phyloP scores from a whole-genome alignment of 2,888 invertebrate genomes.

The Colletes collaris region DNA sequence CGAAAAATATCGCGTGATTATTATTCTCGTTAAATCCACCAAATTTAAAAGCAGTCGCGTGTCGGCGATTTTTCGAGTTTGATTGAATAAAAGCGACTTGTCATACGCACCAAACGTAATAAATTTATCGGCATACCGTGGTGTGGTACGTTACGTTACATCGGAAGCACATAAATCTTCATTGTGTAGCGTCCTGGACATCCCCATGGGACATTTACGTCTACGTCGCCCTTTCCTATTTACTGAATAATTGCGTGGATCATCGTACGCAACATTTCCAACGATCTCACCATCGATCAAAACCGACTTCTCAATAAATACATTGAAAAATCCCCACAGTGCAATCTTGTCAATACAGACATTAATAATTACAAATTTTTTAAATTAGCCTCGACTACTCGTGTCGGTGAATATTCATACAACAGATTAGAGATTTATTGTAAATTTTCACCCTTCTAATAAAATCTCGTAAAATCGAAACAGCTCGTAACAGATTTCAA shows the following conservation, averaged over 20 bases:
- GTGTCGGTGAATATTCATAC: too few relatives aligned
- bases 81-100: conserved; percentile 1
- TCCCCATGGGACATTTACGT: conserved; percentile 60
- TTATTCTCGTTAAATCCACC: too few relatives aligned
- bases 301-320: conserved; percentile 24
- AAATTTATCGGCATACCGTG: conserved; percentile 60
- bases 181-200: conserved; percentile 57
- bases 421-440: too few relatives aligned
- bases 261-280: conserved; percentile 24
- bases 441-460: too few relatives aligned
- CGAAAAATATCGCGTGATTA: too few relatives aligned
- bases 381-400: too few relatives aligned
- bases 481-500: too few relatives aligned
- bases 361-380: too few relatives aligned
- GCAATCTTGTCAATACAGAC: too few relatives aligned
- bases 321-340: not conserved
- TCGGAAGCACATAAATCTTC: conserved; percentile 69
- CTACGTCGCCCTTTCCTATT: conserved; percentile 41
- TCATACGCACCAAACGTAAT: conserved; percentile 3
- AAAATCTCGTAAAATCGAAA: too few relatives aligned
- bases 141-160: conserved; percentile 33
- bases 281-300: conserved; percentile 11
- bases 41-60: too few relatives aligned
- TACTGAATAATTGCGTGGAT: conserved; percentile 46
- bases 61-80: not conserved